phyloP scores from a whole-genome alignment of 2,888 invertebrate genomes.

The Sepioteuthis lessoniana region DNA sequence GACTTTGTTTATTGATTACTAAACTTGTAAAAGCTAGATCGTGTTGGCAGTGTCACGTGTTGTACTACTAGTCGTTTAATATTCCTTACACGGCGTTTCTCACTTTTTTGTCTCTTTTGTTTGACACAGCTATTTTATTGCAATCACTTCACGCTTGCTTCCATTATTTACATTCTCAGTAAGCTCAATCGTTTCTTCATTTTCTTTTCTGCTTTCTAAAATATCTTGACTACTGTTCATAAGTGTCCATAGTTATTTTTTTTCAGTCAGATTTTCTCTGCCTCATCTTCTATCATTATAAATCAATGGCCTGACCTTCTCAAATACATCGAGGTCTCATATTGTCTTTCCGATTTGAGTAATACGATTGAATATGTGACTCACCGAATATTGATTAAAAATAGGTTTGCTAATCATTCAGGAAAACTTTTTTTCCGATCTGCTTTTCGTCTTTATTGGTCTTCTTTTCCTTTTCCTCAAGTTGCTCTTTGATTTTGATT shows the following conservation, averaged over 20 bases:
- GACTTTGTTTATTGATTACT: background rate
- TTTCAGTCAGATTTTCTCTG: background rate
- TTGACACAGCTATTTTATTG: background rate
- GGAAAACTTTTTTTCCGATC: no score
- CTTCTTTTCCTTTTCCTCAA: background rate
- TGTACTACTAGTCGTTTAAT: background rate
- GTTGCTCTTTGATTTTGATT: background rate
- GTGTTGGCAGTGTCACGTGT: slow-evolving; percentile 21
- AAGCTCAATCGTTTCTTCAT: no score
- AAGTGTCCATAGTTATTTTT: background rate
- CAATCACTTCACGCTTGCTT: background rate
- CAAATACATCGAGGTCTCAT: background rate
- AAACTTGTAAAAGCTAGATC: background rate
- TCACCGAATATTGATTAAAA: background rate
- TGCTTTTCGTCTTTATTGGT: background rate
- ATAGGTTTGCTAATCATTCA: background rate
- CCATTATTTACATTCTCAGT: background rate
- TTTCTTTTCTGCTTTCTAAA: background rate
- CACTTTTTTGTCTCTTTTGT: background rate
- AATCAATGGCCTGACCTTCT: slow-evolving; percentile 17
- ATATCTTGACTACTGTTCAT: background rate
- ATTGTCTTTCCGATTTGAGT: background rate
- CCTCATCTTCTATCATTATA: background rate
- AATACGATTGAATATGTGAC: slow-evolving; percentile 13
- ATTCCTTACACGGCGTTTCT: background rate